Evolutionary conservation across 2,888 invertebrate species (phyloP), one percentile per base, ranked within the genome.

Genomic region (Microdon myrmicae): DNA sequence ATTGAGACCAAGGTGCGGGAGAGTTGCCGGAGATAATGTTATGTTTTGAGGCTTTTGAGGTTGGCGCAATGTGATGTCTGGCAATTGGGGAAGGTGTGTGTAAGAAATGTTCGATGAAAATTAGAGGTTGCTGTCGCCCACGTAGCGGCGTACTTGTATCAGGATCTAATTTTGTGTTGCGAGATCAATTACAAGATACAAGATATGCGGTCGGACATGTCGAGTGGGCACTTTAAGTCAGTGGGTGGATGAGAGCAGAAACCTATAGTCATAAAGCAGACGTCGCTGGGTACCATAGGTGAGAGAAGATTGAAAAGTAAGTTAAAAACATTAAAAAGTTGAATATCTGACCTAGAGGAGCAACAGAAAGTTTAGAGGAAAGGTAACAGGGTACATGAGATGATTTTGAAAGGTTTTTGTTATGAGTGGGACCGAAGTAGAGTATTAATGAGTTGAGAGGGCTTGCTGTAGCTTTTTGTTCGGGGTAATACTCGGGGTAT

Each of bases 151-250:
- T n/a, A 12, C 22, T 7, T 32, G 20, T 20, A 10, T 31, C 20
- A 10, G 23, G 35, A 39, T 56, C 48, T 56, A 38, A 49, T 32
- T 51, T 53, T 58, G 14, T 17, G 47, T 17, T 45, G 45, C 51
- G 16, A 47, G 48, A 45, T 28, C 53, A 45, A 53, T 64, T 64
- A 64, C 64, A 48, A 56, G 53, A 53, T 47, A 47, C 58, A 53
- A 56, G 51, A 64, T 58, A 64, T 58, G 54, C 41, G n/a, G 29
- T 19, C 39, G 29, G 39, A 44, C 45, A 44, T 43, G 10, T 38
- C 44, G 28, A 23, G 31, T 39, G 23, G 26, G 37, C 19, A 31
- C 41, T 10, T 19, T 9, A 39, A 12, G n/a, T n/a, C 29, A 10
- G 55, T 56, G 37, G 55, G 49, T 45, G 61, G 44, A 31, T 29